Evolutionary conservation across 2,113 vertebrate genomes (phyloP), one percentile per base, ranked within the genome.

Genomic region (Lampris incognitus): DNA sequence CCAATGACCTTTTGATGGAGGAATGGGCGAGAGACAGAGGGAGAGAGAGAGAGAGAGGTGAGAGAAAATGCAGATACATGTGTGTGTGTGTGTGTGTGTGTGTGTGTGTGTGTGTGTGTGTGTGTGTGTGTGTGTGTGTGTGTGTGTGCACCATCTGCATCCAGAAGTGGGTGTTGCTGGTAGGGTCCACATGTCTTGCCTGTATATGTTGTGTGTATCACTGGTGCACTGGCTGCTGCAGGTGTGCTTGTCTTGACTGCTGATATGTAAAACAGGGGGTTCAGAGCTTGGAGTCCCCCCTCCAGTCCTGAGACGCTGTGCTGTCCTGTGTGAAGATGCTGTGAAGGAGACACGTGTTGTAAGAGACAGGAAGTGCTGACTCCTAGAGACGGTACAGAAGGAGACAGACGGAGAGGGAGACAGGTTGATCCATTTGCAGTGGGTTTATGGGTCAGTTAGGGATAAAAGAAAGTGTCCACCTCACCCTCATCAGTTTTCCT

Each of bases 401-500:
- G 24, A 24, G 24, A 24, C 24, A 24, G 24, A 24, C 24, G 24
- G 24, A 24, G 24, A 24, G 24, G 24, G 24, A 24, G 24, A 24
- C 24, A 2, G 1, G 44, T 46, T 4, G 4, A 1, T 46, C 4
- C 7, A 7, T 46, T 4, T 46, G 44, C 51, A 24, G 55, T 4
- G 75, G 52, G 24, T 24, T 24, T 24, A 24, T 24, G 9, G 41
- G 64, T 60, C 67, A 59, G 70, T 72, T 74, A 74, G 66, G 65
- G 76, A 84, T 84, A 66, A 48, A 76, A 73, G 61, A 78, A 64
- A 74, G 52, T 58, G 74, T 72, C 78, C 56, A 66, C 36, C 11
- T 38, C 50, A 66, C 84, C 87, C 77, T 2, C 68, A 80, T 79
- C 75, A 52, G 69, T 81, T 58, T 81, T 58, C 81, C 61, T 65